Percentiles rank a stretch among this genome's conserved stretches.
These are phyloP conservation scores for Turdus rufiventris DNA, from an alignment of 2,113 vertebrate species.

Conservation along the genomic window DNA sequence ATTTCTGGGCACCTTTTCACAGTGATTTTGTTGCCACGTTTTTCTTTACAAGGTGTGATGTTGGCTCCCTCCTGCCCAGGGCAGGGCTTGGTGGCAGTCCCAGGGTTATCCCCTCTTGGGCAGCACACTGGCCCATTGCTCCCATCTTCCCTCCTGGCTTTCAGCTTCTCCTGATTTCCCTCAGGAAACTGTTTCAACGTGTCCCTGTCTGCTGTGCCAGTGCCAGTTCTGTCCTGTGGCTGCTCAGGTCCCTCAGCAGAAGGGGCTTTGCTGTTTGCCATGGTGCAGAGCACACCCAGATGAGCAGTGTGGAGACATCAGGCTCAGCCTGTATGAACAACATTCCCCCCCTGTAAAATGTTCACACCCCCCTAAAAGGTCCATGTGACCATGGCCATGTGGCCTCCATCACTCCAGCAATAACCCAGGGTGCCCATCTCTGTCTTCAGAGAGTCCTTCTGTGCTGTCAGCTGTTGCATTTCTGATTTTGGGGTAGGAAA, in stretches of 20 bases:
- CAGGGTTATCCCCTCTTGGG: neutral
- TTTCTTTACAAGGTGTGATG: neutral
- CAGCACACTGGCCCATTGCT: neutral
- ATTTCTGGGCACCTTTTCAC: neutral
- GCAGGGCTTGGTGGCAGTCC: neutral
- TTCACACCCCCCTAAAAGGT: neutral
- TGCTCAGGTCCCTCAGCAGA: neutral
- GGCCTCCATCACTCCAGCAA: neutral
- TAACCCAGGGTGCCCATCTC: neutral
- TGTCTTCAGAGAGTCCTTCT: neutral
- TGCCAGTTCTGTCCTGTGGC: neutral
- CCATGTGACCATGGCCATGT: neutral
- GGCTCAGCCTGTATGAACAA: accelerated
- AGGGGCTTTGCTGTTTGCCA: neutral
- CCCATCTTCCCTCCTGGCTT: neutral
- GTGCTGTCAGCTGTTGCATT: neutral
- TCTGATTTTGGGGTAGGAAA: neutral
- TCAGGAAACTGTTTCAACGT: neutral
- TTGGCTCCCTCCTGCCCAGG: neutral
- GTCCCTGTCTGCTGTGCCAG: neutral
- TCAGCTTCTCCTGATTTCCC: neutral
- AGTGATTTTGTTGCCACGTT: neutral
- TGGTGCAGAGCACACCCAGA: neutral
- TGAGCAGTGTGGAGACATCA: neutral
- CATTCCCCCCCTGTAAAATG: neutral